Evolutionary conservation across 2,113 vertebrate genomes (phyloP).

Genomic region (Catharus fuscescens): DNA sequence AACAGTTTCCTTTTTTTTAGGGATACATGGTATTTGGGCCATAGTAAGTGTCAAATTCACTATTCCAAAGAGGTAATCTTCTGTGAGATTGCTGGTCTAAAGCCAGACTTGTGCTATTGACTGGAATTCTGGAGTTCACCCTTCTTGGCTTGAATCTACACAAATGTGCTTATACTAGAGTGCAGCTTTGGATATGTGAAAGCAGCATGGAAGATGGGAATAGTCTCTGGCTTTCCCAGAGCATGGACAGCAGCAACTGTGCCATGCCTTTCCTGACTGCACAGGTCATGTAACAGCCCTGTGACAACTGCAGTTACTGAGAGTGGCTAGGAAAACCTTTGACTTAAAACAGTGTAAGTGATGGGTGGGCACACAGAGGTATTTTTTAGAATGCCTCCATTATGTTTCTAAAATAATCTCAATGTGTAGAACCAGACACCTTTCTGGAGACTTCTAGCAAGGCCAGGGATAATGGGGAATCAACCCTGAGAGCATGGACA

Average conservation of each 20-base stretch:
- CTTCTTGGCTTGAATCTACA: not conserved
- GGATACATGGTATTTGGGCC: not conserved
- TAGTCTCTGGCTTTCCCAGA: not conserved
- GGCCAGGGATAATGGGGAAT: not conserved
- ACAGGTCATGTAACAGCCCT: not conserved
- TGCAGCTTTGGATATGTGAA: not conserved
- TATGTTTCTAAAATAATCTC: not conserved
- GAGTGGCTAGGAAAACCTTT: not conserved
- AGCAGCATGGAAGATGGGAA: not conserved
- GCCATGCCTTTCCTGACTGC: not conserved
- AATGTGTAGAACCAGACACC: not conserved
- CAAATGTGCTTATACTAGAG: not conserved
- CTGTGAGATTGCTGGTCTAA: not conserved
- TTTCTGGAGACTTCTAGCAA: not conserved
- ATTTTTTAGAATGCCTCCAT: not conserved
- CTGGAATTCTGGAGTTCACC: not conserved
- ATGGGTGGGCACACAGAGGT: not conserved
- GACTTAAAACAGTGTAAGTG: not conserved
- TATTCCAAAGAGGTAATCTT: not conserved
- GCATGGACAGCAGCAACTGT: not conserved
- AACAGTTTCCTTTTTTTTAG: not conserved
- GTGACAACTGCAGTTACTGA: not conserved
- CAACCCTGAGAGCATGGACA: not conserved
- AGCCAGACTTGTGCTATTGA: not conserved
- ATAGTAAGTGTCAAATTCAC: not conserved